phyloP scores from a whole-genome alignment of 2,797 vertebrate genomes.

The Natrix natrix region DNA sequence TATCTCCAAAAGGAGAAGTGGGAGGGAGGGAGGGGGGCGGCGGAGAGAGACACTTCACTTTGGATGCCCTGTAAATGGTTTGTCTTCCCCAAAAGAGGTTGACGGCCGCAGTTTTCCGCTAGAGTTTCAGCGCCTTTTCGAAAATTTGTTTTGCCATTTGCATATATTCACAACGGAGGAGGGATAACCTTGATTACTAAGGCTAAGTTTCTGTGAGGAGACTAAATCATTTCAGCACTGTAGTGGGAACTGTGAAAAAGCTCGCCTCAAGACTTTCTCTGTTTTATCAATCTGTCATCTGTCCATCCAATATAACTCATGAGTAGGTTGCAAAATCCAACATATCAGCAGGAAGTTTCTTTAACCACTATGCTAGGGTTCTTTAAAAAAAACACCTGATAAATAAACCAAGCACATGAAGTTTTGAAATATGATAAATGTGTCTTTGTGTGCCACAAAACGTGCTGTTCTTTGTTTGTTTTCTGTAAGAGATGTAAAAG shows the following conservation, averaged over 20 bases:
- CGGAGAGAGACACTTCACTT: not conserved
- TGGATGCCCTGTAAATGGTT: not conserved
- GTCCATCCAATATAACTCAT: not conserved
- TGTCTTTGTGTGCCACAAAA: not conserved
- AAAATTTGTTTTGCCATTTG: not conserved
- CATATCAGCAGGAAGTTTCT: not conserved
- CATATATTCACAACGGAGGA: too few relatives aligned
- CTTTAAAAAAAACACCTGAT: not conserved
- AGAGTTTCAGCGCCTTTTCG: not conserved
- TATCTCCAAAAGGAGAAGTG: not conserved
- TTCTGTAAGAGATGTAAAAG: not conserved
- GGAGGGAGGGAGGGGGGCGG: too few relatives aligned
- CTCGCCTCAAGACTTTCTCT: not conserved
- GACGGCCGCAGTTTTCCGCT: not conserved
- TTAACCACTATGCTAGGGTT: not conserved
- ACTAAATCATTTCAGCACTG: not conserved
- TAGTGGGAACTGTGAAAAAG: not conserved
- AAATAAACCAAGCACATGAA: not conserved
- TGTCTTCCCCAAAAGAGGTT: not conserved
- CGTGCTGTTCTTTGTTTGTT: not conserved
- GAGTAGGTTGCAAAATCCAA: not conserved
- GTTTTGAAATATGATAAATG: not conserved
- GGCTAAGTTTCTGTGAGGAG: not conserved
- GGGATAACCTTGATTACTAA: not conserved
- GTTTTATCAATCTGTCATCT: not conserved